These are phyloP conservation scores for Plebejus anna DNA, from an alignment of 2,888 invertebrate species.

Conservation along the genomic window DNA sequence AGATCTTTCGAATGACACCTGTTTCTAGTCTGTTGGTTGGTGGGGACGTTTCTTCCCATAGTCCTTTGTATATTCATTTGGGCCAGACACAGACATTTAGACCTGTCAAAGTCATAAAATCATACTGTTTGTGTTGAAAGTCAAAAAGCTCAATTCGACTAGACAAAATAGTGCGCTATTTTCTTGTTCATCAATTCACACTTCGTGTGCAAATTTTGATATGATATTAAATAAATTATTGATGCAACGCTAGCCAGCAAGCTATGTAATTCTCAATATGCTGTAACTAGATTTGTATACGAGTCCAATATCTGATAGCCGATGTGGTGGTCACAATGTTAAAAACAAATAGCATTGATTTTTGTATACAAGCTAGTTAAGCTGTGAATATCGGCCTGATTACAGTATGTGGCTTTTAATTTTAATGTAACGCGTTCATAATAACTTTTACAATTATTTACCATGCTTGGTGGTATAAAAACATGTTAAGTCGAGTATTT, in stretches of 20 bases:
- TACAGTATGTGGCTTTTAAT: slow-evolving; percentile 11
- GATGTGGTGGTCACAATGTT: not conserved
- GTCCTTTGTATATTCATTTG: no score
- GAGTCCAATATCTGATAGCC: slow-evolving; percentile 1
- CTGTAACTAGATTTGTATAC: not conserved
- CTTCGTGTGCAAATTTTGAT: not conserved
- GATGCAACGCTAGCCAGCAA: not conserved
- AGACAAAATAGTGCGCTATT: not conserved
- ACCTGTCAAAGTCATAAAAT: no score
- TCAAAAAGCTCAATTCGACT: not conserved
- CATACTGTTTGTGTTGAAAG: no score
- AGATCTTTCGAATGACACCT: no score
- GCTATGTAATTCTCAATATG: slow-evolving; percentile 1
- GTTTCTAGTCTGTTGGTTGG: no score
- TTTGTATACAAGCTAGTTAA: slow-evolving; percentile 11
- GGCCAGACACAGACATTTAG: no score
- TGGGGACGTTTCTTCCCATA: no score
- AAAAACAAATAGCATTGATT: not conserved
- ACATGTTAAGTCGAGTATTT: not conserved
- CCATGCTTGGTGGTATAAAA: not conserved
- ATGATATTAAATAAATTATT: not conserved
- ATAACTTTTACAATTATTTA: slow-evolving; percentile 14
- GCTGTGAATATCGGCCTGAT: slow-evolving; percentile 2
- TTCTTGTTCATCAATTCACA: not conserved
- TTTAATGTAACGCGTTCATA: slow-evolving; percentile 5